Conservation (phyloP, 1,140 invertebrate genomes). For the Halictus rubicundus region DNA sequence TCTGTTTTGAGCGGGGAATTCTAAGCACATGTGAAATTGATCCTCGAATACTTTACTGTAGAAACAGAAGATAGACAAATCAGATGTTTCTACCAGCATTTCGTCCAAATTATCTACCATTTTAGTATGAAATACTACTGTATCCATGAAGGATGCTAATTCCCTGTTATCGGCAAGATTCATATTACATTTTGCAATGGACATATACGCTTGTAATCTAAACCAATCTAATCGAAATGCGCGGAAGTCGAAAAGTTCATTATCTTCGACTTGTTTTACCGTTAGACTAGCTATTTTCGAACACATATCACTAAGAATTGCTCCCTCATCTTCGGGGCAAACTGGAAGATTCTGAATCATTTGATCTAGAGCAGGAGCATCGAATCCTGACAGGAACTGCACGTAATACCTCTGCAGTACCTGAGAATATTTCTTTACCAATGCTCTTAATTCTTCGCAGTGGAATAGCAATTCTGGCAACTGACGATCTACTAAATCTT, state of each 20-base stretch:
- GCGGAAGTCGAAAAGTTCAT: conserved; percentile 97
- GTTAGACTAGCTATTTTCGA: conserved; percentile 92
- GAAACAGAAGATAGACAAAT: conserved; percentile 98
- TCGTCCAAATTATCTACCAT: conserved; percentile 99
- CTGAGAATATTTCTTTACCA: conserved; percentile 97
- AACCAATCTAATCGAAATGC: conserved; percentile 98
- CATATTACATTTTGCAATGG: conserved; percentile 90
- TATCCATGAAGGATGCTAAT: conserved; percentile 95
- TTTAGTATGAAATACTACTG: conserved; percentile 97
- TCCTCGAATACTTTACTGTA: conserved; percentile 98
- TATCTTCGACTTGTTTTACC: conserved; percentile 98
- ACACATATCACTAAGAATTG: conserved; percentile 96
- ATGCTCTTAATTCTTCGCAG: conserved; percentile 96
- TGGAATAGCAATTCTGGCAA: conserved; percentile 98
- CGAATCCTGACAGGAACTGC: conserved; percentile 97
- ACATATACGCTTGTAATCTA: conserved; percentile 96
- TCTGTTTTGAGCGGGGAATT: conserved; percentile 98
- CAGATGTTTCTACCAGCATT: conserved; percentile 97
- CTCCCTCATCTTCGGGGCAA: conserved; percentile 96
- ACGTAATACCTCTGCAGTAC: conserved; percentile 99
- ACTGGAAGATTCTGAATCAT: conserved; percentile 93
- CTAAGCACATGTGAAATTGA: conserved; percentile 98
- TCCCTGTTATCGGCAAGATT: conserved; percentile 92
- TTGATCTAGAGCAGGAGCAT: conserved; percentile 95
- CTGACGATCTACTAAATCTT: conserved; percentile 96